Evolutionary conservation across 23 tunicate species (phyloP), one percentile per base, ranked within the genome.

Genomic region (Halocynthia aurantium): DNA sequence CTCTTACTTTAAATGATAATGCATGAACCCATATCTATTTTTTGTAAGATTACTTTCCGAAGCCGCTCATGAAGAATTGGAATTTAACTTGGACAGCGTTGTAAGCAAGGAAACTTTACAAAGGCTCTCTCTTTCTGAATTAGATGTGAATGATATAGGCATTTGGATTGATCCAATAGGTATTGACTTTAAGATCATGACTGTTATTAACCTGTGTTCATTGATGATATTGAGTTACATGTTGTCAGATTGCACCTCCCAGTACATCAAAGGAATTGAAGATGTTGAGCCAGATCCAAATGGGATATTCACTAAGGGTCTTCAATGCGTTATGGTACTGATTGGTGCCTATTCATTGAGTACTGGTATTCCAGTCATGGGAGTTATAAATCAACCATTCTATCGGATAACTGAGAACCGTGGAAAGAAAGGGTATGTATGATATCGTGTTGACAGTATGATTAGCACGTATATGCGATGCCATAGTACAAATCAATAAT

Each of bases 121-220:
- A 52, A n/a, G 57, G 7, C 12, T 91, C 8, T 52, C 73, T 7
- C 22, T 50, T 6, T 70, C 77, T 64, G 71, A 74, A 19, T 50
- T 91, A 6, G 76, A 82, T 49, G 0, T 91, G 11, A 64, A 85
- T 55, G 52, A 91, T 10, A 18, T 85, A 22, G 97, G 81, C 15
- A 63, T 91, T 77, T 91, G 97, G 97, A 79, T 91, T 55, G 97
- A 91, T 68, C 97, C 97, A 0, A 91, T 91, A 11, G 97, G 97
- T 85, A 55, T 18, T 76, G 50, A 15, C 31, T 50, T 10, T 51
- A 31, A 31, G 44, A 31, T 31, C 44, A 31, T 31, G 44, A 31
- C 21, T 17, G 72, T 20, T 68, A 11, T n/a, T 68, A 31, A 68
- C 2, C 31, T 2, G 19, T 68, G 13, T 11, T 68, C 72, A n/a